Evolutionary conservation across 2,888 invertebrate species (phyloP), one percentile per base, ranked within the genome.

Genomic region (Cheilosia variabilis): DNA sequence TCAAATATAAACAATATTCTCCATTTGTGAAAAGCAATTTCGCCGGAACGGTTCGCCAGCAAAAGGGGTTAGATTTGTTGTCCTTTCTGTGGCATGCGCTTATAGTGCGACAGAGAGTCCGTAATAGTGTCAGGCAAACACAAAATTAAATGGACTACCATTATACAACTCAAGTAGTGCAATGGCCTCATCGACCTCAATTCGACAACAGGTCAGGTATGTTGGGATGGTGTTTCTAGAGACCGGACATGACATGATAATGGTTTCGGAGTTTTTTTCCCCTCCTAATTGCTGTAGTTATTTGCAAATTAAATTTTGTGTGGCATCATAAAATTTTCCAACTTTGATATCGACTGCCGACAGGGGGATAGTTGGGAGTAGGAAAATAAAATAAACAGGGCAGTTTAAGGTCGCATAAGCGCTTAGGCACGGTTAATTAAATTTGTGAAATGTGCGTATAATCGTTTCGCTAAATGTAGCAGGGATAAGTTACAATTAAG

Each of bases 381-480:
- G 47, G 58, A 50, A 22, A 50, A 58, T 43, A 19, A 66, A 52
- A 50, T 68, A 76, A 76, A 66, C 50, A 53, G 41, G 52, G 52
- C 76, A 45, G 19, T 76, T 76, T 68, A 68, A 68, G 68, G 66
- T 52, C 60, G 52, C 58, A 76, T 60, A 52, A 66, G 31, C 52
- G 52, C 52, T 41, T 6, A 68, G 76, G 45, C 52, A 68, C 66
- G 53, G 52, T 52, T 60, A 68, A 76, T 76, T 68, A 76, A 76
- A 66, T 68, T 76, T 76, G 60, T 52, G 34, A 60, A 76, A 76
- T 52, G 66, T 66, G 68, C 60, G 76, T 43, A 68, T 76, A 58
- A 66, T 76, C 45, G 52, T 68, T 76, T 76, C 41, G n/a, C 60
- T 66, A 68, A 68, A 68, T 68, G 52, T 52, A 68, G 52, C 52